Percentiles rank a stretch among this genome's conserved stretches.
These are phyloP conservation scores for Eonycteris spelaea DNA, from an alignment of 2,113 vertebrate genomes.

Conservation along the genomic window DNA sequence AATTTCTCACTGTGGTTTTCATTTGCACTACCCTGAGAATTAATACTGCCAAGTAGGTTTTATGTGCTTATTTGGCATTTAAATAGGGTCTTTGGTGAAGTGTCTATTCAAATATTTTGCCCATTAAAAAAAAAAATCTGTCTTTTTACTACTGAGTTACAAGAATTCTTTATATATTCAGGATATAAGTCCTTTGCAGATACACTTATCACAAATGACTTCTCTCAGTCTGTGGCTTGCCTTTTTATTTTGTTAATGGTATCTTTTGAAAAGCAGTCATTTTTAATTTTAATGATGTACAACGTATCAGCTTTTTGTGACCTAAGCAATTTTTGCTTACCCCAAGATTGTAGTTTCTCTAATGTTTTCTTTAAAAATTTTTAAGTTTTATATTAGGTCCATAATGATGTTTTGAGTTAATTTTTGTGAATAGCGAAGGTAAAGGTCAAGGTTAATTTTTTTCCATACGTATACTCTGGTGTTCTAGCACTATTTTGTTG, in stretches of 20 bases:
- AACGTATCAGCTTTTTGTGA: not conserved
- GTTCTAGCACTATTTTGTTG: not conserved
- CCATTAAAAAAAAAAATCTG: not conserved
- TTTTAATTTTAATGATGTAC: conserved; percentile 4
- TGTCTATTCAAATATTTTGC: conserved; percentile 2
- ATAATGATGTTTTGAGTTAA: not conserved
- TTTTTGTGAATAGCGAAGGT: not conserved
- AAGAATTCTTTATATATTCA: not conserved
- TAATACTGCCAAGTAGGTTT: not conserved
- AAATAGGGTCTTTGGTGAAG: not conserved
- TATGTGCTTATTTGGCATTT: not conserved
- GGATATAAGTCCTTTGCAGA: not conserved
- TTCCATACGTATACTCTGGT: not conserved
- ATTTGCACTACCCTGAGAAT: not conserved
- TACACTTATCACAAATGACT: not conserved
- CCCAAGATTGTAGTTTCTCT: not conserved
- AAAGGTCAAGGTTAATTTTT: not conserved
- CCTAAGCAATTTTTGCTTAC: not conserved
- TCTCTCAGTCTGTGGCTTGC: not conserved
- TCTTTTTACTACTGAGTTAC: not conserved
- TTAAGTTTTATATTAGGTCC: not conserved
- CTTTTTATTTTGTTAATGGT: not conserved
- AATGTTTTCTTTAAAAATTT: not conserved
- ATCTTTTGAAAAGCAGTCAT: not conserved
- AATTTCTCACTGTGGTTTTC: not conserved